Percentiles rank a stretch among this genome's conserved stretches.
Conservation (phyloP, 2,888 invertebrate species). For the Leptura quadrifasciata region DNA sequence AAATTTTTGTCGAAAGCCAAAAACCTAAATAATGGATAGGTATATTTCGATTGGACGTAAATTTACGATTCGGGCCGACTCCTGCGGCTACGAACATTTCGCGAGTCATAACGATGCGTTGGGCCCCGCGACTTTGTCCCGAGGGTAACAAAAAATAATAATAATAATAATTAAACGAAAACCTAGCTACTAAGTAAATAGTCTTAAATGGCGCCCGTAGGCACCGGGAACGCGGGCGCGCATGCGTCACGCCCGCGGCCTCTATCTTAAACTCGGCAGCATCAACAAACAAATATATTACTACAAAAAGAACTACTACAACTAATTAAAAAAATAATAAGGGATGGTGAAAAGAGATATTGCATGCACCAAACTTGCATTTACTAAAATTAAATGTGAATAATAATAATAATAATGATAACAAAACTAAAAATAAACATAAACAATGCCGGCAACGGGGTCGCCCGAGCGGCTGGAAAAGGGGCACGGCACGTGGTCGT, state of each 20-base stretch:
- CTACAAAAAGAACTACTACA: constrained; percentile 69
- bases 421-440: constrained; percentile 67
- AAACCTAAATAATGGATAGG: not conserved
- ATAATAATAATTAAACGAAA: constrained; percentile 56
- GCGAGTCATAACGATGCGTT: not conserved
- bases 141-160: constrained; percentile 46
- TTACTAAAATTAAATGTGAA: constrained; percentile 64
- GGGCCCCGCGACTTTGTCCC: constrained; percentile 54
- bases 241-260: constrained; percentile 60
- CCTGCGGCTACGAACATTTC: no score
- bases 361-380: constrained; percentile 73
- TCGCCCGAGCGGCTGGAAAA: constrained; percentile 61
- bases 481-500: constrained; percentile 71
- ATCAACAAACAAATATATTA: constrained; percentile 73
- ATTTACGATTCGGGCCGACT: not conserved
- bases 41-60: not conserved
- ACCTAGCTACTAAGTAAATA: constrained; percentile 68
- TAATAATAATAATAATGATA: constrained; percentile 62
- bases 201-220: constrained; percentile 63
- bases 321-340: constrained; percentile 69
- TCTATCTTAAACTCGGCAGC: constrained; percentile 75
- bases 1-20: not conserved
- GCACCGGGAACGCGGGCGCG: constrained; percentile 51
- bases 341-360: constrained; percentile 64
- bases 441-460: constrained; percentile 64